Evolutionary conservation across 1,140 invertebrate genomes (phyloP), one percentile per base, ranked within the genome.

Genomic region (Oncopodura yosiiana): DNA sequence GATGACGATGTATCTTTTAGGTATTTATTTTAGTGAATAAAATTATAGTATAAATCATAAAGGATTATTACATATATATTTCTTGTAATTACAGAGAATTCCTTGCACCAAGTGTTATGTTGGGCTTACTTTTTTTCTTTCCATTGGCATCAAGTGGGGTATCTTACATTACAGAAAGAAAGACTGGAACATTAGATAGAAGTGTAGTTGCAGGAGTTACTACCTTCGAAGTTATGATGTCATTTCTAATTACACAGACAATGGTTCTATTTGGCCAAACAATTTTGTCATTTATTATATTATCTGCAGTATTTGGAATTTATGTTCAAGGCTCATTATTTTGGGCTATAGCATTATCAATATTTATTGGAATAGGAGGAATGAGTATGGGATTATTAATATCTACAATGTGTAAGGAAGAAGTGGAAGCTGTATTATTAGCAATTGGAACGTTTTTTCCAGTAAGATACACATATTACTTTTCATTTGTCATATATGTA

Each of bases 41-140:
- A n/a, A n/a, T n/a, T n/a, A n/a, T n/a, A n/a, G n/a, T n/a, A n/a
- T n/a, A n/a, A n/a, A n/a, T n/a, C n/a, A n/a, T n/a, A n/a, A n/a
- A n/a, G n/a, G n/a, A n/a, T n/a, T n/a, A n/a, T n/a, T n/a, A n/a
- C n/a, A n/a, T n/a, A n/a, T n/a, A n/a, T n/a, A n/a, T n/a, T n/a
- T n/a, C n/a, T 34, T 8, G 30, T 8, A 34, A 34, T 9, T 34
- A 9, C 18, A 93, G 88, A 1, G 86, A 94, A 70, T 96, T 94
- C 71, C 90, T 94, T 53, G 89, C 91, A 24, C 91, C 91, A 26
- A 91, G 91, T 61, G 84, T 94, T 48, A 89, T 94, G 66, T 73
- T 94, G 58, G 92, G 87, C 1, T 27, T 48, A 3, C 14, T 54
- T 1, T 53, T 44, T 29, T 56, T 56, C 38, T 56, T 49, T 21